Evolutionary conservation across 2,888 invertebrate genomes (phyloP).

Genomic region (Melinopterus prodromus): DNA sequence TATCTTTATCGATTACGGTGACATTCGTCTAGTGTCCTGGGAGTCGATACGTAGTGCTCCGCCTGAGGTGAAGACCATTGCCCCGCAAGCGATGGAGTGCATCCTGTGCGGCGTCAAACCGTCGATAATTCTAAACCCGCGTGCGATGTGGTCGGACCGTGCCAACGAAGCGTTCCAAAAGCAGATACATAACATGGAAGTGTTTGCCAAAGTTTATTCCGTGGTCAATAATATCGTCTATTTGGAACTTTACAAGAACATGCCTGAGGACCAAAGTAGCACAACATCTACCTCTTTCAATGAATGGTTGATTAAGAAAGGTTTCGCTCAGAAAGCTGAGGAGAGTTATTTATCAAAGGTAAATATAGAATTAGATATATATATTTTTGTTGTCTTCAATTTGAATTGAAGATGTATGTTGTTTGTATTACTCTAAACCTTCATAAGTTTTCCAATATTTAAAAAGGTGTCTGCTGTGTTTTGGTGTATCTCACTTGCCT

Average conservation of each 20-base stretch:
- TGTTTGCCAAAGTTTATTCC: conserved; percentile 68
- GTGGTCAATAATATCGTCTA: conserved; percentile 79
- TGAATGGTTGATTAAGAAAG: conserved; percentile 68
- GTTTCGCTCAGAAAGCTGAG: conserved; percentile 72
- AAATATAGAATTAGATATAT: conserved; percentile 28
- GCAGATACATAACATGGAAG: conserved; percentile 41
- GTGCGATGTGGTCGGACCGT: conserved; percentile 69
- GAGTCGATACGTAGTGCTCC: conserved; percentile 62
- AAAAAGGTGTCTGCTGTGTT: too few species aligned
- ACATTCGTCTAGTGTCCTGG: conserved; percentile 61
- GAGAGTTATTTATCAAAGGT: conserved; percentile 83
- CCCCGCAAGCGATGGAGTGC: conserved; percentile 77
- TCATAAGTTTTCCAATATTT: too few species aligned
- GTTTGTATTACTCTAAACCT: neutral
- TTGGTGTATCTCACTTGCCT: too few species aligned
- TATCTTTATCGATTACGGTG: conserved; percentile 83
- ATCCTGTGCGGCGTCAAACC: conserved; percentile 76
- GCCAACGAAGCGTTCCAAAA: conserved; percentile 63
- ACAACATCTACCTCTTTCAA: conserved; percentile 60
- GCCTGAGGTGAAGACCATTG: conserved; percentile 51
- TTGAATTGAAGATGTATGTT: neutral
- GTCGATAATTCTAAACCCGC: conserved; percentile 66
- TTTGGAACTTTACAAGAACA: conserved; percentile 65
- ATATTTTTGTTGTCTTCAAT: conserved; percentile 19
- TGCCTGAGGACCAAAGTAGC: conserved; percentile 30